A percentile compares a stretch with the other conserved stretches of the same genome.
These are phyloP conservation scores for Rhizoglyphus robini DNA, from an alignment of 1,140 invertebrate genomes.

Conservation along the genomic window DNA sequence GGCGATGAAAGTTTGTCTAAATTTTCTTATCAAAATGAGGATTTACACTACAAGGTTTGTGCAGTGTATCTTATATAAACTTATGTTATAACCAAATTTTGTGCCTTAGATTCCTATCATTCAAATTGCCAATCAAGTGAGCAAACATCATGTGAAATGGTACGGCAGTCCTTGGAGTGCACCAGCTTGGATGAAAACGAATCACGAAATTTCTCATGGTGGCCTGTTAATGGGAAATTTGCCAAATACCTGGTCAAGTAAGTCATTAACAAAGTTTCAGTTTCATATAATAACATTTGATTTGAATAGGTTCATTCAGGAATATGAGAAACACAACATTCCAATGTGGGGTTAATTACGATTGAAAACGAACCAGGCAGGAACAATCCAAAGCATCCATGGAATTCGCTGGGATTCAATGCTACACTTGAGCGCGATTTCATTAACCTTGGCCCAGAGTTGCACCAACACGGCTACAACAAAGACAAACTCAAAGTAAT, in stretches of 20 bases:
- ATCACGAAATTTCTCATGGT: slow-evolving; percentile 34
- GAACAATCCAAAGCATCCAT: slow-evolving; percentile 30
- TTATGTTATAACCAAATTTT: not conserved
- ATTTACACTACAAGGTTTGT: slow-evolving; percentile 47
- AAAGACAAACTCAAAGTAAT: slow-evolving; percentile 23
- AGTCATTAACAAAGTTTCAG: no score
- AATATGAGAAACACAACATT: slow-evolving; percentile 17
- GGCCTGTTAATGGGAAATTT: slow-evolving; percentile 35
- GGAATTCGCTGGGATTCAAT: slow-evolving; percentile 38
- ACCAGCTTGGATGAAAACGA: slow-evolving; percentile 40
- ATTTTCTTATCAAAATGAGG: slow-evolving; percentile 51
- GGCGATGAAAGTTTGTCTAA: slow-evolving; percentile 47
- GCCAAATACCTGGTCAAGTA: slow-evolving; percentile 38
- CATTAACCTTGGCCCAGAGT: slow-evolving; percentile 31
- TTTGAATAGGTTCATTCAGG: slow-evolving; percentile 28
- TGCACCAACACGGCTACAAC: slow-evolving; percentile 25
- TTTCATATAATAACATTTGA: no score
- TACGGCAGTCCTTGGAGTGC: slow-evolving; percentile 60
- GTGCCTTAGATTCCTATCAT: slow-evolving; percentile 50
- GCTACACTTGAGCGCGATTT: slow-evolving; percentile 33
- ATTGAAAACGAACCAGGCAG: slow-evolving; percentile 38
- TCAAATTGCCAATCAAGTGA: slow-evolving; percentile 38
- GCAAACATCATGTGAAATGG: slow-evolving; percentile 37
- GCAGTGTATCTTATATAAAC: not conserved
- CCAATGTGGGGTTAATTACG: slow-evolving; percentile 37